A percentile compares a stretch with the other conserved stretches of the same genome.
Evolutionary conservation across 2,113 vertebrate genomes (phyloP).

Genomic region (Phrynosoma blainvillii): DNA sequence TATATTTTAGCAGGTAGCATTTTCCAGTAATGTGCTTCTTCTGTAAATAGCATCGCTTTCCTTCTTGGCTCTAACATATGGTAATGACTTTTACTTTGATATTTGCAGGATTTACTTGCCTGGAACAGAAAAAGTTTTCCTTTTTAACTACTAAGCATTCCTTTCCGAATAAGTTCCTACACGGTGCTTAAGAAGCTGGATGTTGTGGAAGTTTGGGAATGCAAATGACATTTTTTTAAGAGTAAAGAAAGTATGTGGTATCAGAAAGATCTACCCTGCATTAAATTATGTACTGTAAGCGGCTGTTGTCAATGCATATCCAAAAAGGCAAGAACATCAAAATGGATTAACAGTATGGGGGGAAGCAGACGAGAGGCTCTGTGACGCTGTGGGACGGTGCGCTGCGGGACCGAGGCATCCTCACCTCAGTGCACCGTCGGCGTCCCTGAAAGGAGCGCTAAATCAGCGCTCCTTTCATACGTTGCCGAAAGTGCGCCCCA

Average conservation of each 20-base stretch:
- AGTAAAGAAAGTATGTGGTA: too few relatives aligned
- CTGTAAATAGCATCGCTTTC: not conserved
- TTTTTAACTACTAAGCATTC: not conserved
- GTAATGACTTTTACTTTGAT: not conserved
- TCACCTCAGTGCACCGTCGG: too few relatives aligned
- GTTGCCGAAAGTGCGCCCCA: too few relatives aligned
- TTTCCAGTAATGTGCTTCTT: not conserved
- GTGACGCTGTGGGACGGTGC: too few relatives aligned
- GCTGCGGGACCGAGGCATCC: too few relatives aligned
- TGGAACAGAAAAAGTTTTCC: not conserved
- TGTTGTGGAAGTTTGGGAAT: too few relatives aligned
- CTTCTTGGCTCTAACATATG: not conserved
- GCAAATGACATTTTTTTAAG: too few relatives aligned
- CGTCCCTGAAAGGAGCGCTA: too few relatives aligned
- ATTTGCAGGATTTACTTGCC: not conserved
- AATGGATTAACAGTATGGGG: not conserved
- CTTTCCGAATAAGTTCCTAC: not conserved
- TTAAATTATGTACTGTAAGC: too few relatives aligned
- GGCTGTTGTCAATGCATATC: not conserved
- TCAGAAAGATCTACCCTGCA: too few relatives aligned
- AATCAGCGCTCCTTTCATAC: too few relatives aligned
- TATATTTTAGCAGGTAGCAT: not conserved
- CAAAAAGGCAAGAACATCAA: not conserved
- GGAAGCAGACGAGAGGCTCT: too few relatives aligned
- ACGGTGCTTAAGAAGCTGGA: not conserved